These are phyloP conservation scores for Leptodactylus fallax DNA, from an alignment of 2,797 vertebrate species.

Conservation along the genomic window DNA sequence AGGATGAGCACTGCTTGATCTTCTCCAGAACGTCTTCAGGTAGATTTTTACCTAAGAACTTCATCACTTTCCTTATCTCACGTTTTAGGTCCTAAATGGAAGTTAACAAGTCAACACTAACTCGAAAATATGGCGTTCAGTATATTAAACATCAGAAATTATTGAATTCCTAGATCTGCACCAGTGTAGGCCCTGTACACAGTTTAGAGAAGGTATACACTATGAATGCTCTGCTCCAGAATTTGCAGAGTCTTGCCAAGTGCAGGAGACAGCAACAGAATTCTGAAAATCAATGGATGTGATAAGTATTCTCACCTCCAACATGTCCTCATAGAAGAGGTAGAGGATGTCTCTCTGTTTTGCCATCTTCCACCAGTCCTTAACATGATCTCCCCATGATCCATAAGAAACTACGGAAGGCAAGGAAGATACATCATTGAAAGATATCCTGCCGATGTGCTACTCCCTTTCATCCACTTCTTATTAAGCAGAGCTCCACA, in stretches of 20 bases:
- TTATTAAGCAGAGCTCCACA: too few species aligned
- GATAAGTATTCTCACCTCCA: slow-evolving; percentile 65
- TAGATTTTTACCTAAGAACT: slow-evolving; percentile 52
- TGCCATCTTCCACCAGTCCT: slow-evolving; percentile 70
- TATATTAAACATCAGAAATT: background rate
- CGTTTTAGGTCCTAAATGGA: slow-evolving; percentile 44
- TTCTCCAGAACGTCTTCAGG: slow-evolving; percentile 40
- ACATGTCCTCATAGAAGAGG: slow-evolving; percentile 74
- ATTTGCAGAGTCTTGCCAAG: too few species aligned
- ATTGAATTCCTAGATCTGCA: too few species aligned
- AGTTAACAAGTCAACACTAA: background rate
- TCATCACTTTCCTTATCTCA: slow-evolving; percentile 58
- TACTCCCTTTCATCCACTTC: too few species aligned
- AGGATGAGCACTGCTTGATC: slow-evolving; percentile 60
- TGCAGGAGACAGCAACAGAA: too few species aligned
- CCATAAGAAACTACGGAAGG: slow-evolving; percentile 68
- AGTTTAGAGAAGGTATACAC: too few species aligned
- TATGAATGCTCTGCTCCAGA: too few species aligned
- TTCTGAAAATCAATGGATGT: background rate
- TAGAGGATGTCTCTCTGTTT: slow-evolving; percentile 69
- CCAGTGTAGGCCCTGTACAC: too few species aligned
- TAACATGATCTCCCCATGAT: slow-evolving; percentile 70
- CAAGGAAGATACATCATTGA: background rate
- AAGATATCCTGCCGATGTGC: too few species aligned
- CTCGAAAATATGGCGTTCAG: background rate